Evolutionary conservation across 2,888 invertebrate genomes (phyloP).

Genomic region (Agonum fuliginosum): DNA sequence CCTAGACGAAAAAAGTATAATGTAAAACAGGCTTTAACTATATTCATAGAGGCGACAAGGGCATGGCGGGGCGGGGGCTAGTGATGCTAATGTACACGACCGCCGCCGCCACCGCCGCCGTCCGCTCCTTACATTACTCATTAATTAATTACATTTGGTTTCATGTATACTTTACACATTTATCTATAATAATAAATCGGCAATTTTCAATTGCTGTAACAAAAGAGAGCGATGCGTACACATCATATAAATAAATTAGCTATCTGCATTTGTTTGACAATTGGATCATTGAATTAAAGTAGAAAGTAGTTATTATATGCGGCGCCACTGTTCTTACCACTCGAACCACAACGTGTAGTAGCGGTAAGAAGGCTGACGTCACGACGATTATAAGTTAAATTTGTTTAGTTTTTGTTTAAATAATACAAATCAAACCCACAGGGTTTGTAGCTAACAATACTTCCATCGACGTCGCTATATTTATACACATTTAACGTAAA

Average conservation of each 20-base stretch:
- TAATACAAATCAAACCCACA: conserved; percentile 29
- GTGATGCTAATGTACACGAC: conserved; percentile 12
- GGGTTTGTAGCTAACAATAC: conserved; percentile 36
- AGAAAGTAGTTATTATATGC: conserved; percentile 17
- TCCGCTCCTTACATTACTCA: conserved; percentile 8
- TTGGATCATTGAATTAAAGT: conserved; percentile 21
- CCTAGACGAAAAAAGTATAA: too few species aligned
- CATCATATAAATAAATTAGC: conserved; percentile 58
- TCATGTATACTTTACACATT: conserved; percentile 52
- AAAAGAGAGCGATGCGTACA: conserved; percentile 55
- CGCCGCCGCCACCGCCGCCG: background rate
- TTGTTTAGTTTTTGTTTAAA: conserved; percentile 39
- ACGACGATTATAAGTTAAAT: conserved; percentile 19
- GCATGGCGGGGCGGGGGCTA: background rate
- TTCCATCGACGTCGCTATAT: conserved; percentile 33
- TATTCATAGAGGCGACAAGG: background rate
- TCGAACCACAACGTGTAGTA: background rate
- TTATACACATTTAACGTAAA: conserved; percentile 54
- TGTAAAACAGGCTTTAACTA: too few species aligned
- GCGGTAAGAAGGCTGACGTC: background rate
- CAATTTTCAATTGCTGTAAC: conserved; percentile 58
- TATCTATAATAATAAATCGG: conserved; percentile 52
- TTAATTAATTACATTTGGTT: conserved; percentile 57
- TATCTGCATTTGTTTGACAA: conserved; percentile 44
- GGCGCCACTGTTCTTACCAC: background rate